Conservation (phyloP, 2,888 invertebrate genomes). For the Hemaris fuciformis region DNA sequence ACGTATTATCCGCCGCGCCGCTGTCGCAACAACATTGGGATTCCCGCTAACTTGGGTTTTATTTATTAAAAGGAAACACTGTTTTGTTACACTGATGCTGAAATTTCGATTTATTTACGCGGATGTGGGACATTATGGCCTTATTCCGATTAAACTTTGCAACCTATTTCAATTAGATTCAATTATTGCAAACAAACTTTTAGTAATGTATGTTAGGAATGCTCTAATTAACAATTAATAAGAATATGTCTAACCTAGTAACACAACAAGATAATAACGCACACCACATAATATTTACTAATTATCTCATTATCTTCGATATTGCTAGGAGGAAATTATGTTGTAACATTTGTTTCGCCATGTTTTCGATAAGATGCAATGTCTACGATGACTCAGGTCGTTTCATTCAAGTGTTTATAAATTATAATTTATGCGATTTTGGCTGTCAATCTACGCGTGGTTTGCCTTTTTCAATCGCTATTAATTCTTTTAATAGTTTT, state of each 20-base stretch:
- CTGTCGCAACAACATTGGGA: constrained; percentile 34
- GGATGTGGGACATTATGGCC: background rate
- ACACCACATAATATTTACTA: background rate
- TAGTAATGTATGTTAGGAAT: background rate
- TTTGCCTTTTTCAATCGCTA: background rate
- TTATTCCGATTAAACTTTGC: background rate
- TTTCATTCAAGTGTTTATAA: background rate
- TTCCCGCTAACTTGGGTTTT: constrained; percentile 54
- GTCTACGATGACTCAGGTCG: background rate
- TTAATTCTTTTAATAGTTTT: too few relatives aligned
- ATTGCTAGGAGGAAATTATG: background rate
- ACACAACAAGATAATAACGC: background rate
- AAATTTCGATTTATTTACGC: constrained; percentile 8
- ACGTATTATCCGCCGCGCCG: constrained; percentile 45
- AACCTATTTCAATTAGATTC: too few relatives aligned
- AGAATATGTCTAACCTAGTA: too few relatives aligned
- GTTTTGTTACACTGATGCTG: background rate
- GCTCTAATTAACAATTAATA: too few relatives aligned
- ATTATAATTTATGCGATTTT: background rate
- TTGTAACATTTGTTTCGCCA: background rate
- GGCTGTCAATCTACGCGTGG: background rate
- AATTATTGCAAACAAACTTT: too few relatives aligned
- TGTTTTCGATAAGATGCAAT: background rate
- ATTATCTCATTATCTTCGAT: background rate
- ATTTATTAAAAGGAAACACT: constrained; percentile 20